Conservation (phyloP, 2,113 vertebrate species). For the Sphaerodactylus townsendi region DNA sequence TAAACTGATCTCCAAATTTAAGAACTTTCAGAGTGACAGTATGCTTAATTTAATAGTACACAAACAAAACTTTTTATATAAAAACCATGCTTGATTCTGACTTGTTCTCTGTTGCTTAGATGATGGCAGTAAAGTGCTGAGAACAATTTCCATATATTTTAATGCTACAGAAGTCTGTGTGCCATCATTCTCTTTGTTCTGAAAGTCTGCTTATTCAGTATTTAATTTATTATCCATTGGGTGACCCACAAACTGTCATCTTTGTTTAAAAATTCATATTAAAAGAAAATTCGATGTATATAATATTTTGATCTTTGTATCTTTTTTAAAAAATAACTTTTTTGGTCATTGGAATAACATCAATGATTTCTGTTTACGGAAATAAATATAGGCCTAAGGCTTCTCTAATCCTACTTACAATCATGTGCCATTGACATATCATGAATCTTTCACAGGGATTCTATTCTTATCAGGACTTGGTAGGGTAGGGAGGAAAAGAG, state of each 20-base stretch:
- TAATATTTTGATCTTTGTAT: neutral
- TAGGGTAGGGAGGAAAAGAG: no score
- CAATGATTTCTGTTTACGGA: neutral
- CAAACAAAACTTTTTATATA: constrained; percentile 44
- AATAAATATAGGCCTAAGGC: no score
- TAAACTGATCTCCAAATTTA: constrained; percentile 45
- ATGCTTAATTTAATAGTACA: constrained; percentile 46
- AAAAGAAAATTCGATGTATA: no score
- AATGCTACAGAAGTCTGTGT: constrained; percentile 50
- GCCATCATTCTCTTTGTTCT: constrained; percentile 50
- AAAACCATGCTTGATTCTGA: constrained; percentile 52
- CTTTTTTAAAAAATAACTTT: no score
- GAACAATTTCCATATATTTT: constrained; percentile 47
- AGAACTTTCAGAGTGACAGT: constrained; percentile 47
- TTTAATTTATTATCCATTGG: constrained; percentile 53
- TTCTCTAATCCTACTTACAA: no score
- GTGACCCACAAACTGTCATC: constrained; percentile 39
- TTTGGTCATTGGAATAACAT: constrained; percentile 24
- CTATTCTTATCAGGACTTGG: no score
- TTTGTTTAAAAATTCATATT: neutral
- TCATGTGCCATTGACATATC: no score
- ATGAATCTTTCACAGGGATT: no score
- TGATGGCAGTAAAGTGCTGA: constrained; percentile 40
- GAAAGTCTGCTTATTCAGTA: constrained; percentile 60
- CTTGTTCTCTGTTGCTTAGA: constrained; percentile 60